Evolutionary conservation across 2,888 invertebrate species (phyloP).

Genomic region (Caenorhabditis sinica): DNA sequence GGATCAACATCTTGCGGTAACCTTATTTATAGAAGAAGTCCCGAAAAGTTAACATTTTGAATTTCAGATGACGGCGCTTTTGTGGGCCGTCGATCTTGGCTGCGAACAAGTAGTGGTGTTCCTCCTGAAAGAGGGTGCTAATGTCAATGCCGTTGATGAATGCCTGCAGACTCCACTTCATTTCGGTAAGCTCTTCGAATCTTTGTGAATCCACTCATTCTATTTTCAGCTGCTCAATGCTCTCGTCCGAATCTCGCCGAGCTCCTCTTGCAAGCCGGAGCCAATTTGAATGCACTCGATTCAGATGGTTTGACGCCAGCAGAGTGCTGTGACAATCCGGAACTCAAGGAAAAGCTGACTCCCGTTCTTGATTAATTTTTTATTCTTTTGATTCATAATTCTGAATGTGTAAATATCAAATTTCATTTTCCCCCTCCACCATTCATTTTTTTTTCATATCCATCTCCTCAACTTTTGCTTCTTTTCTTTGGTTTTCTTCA

Average conservation of each 20-base stretch:
- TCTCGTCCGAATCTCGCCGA: conserved; percentile 68
- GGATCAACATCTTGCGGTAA: conserved; percentile 66
- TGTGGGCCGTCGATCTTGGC: conserved; percentile 72
- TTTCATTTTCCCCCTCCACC: conserved; percentile 35
- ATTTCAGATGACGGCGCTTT: conserved; percentile 71
- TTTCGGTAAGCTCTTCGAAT: conserved; percentile 60
- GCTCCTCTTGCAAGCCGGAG: conserved; percentile 70
- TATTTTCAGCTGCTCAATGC: conserved; percentile 65
- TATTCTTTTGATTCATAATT: conserved; percentile 19
- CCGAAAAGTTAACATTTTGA: background rate
- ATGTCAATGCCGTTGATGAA: conserved; percentile 72
- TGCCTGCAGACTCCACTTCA: conserved; percentile 80
- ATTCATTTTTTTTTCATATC: background rate
- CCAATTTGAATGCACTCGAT: conserved; percentile 68
- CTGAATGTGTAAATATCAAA: conserved; percentile 47
- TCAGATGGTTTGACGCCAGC: conserved; percentile 71
- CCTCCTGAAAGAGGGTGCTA: conserved; percentile 67
- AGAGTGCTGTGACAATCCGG: conserved; percentile 69
- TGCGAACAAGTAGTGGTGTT: conserved; percentile 52
- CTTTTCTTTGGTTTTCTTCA: too few species aligned
- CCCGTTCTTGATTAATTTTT: conserved; percentile 15
- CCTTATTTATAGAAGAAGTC: background rate
- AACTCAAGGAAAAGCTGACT: conserved; percentile 25
- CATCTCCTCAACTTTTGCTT: too few species aligned
- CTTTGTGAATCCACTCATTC: background rate